Base-by-base conservation (phyloP, 1,140 invertebrate genomes). In the Schlechtendalia chinensis region DNA sequence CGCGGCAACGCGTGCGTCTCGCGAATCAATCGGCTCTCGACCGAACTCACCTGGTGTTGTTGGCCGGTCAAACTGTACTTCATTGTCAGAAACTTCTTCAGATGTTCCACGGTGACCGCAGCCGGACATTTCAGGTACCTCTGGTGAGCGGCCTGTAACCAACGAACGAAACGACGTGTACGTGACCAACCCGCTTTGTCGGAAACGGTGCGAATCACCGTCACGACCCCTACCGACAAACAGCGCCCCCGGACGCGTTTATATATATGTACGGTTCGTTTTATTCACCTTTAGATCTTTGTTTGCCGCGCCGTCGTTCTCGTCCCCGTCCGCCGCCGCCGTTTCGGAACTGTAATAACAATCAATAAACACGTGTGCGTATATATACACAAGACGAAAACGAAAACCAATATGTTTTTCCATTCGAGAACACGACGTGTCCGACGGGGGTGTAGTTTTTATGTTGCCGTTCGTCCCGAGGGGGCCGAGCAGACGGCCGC, bases 71-170 rank as follows among this genome's bases (percentile, higher is more conserved):
- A 90, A 86, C 91, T 91, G 86, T 93, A 97, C 85, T 97, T 97
- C 83, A 92, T 90, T 75, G 90, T 89, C 10, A 97, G 88, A 84
- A 96, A 95, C 86, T 96, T 96, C 86, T 96, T 96, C 2, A 97
- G 85, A 83, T 94, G 92, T 50, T 89, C 91, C 14, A 98, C 91
- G 24, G 93, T 93, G n/a, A 96, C 91, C 83, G 93, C 91, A 19
- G 94, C 94, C 1, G 95, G 94, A 86, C 95, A 97, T 82, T 94
- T 91, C 1, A 97, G 87, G 85, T 92, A 96, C 81, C 93, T 86
- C 85, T 82, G 84, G 82, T 83, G 86, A 3, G 83, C 84, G 83
- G 83, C 83, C 81, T 84, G 81, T 81, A 81, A 72, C 63, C 45
- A 74, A 56, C 19, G 63, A 63, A 24, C 39, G 47, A 50, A 47